A percentile compares a stretch with the other conserved stretches of the same genome.
Evolutionary conservation across 2,888 invertebrate species (phyloP).

Genomic region (Drosophila yooni): DNA sequence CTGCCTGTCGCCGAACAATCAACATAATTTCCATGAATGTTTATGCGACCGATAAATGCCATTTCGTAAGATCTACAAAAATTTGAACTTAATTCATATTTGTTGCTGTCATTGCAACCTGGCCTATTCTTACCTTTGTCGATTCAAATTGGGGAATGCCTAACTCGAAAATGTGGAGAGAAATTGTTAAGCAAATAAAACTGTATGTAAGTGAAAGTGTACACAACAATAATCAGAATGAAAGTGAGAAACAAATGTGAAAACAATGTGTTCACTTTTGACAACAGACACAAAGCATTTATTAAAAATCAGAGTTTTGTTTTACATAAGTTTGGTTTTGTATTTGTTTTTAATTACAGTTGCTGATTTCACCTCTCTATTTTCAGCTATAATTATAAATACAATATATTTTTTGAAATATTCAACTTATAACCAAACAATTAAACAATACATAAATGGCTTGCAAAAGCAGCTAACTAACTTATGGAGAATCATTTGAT

Average conservation of each 20-base stretch:
- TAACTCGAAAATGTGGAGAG: slow-evolving; percentile 30
- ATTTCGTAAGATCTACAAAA: slow-evolving; percentile 22
- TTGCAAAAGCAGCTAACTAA: background rate
- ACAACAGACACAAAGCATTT: background rate
- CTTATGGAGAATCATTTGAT: background rate
- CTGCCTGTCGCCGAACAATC: slow-evolving; percentile 35
- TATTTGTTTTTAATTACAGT: background rate
- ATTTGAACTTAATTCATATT: background rate
- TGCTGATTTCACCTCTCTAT: background rate
- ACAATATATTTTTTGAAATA: background rate
- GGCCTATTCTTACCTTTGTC: background rate
- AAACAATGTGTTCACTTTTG: slow-evolving; percentile 3
- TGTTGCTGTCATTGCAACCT: background rate
- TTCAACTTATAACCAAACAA: background rate
- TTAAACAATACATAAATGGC: background rate
- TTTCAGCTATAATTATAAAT: background rate
- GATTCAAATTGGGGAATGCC: slow-evolving; percentile 10
- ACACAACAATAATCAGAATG: slow-evolving; percentile 57
- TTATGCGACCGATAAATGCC: slow-evolving; percentile 68
- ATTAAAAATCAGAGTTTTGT: background rate
- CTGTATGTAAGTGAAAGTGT: slow-evolving; percentile 36
- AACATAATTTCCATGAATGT: slow-evolving; percentile 33
- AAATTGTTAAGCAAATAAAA: slow-evolving; percentile 55
- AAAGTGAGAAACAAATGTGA: background rate
- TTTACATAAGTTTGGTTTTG: background rate